Conservation (phyloP, 2,113 vertebrate genomes). For the Semnornis frantzii region DNA sequence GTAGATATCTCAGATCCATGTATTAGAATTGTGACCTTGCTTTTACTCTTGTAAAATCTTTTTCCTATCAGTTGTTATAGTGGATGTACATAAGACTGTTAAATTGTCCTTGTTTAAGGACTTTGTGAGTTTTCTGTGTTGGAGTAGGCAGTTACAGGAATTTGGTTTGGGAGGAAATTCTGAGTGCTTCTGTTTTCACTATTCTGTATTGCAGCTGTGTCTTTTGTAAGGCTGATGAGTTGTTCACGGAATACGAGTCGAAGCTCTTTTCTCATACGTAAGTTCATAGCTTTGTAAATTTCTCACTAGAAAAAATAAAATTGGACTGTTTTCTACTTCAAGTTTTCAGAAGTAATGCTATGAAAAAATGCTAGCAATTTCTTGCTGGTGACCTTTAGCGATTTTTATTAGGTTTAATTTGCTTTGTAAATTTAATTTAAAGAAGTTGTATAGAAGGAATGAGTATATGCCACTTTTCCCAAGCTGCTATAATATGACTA, state of each 20-base stretch:
- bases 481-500: background rate
- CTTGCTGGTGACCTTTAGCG: background rate
- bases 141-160: background rate
- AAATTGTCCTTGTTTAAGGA: background rate
- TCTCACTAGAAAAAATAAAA: background rate
- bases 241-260: constrained; percentile 97
- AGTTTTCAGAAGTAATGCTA: background rate
- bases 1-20: background rate
- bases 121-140: background rate
- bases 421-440: background rate
- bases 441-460: background rate
- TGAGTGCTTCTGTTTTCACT: constrained; percentile 38
- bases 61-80: background rate
- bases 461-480: background rate
- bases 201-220: constrained; percentile 86
- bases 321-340: background rate
- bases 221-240: constrained; percentile 96
- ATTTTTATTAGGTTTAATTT: background rate
- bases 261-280: constrained; percentile 98
- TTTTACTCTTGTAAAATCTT: background rate
- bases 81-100: background rate
- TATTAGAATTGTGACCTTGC: background rate
- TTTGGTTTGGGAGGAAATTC: background rate
- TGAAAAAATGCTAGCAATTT: background rate
- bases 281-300: constrained; percentile 64